These are phyloP conservation scores for Julus scandinavius DNA, from an alignment of 2,888 invertebrate genomes.

Conservation along the genomic window DNA sequence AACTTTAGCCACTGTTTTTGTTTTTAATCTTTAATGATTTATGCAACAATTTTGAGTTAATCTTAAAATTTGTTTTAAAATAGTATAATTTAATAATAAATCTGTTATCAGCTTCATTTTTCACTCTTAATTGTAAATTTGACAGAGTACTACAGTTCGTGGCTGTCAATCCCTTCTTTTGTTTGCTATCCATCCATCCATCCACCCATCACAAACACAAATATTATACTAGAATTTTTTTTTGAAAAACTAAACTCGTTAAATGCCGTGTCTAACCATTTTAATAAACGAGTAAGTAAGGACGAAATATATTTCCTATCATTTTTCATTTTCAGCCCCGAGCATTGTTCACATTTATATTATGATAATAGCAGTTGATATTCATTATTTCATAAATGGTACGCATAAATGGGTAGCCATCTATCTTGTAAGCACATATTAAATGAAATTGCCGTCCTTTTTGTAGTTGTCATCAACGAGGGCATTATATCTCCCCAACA, in stretches of 20 bases:
- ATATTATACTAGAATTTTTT: too few species aligned
- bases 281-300: background rate
- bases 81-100: too few species aligned
- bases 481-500: background rate
- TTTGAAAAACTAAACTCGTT: background rate
- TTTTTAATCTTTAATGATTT: too few species aligned
- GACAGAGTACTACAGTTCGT: too few species aligned
- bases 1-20: too few species aligned
- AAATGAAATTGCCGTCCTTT: constrained; percentile 20
- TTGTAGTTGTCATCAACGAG: background rate
- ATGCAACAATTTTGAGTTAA: too few species aligned
- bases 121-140: too few species aligned
- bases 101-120: too few species aligned
- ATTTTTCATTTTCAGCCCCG: background rate
- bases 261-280: background rate
- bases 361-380: constrained; percentile 27
- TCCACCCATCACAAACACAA: too few species aligned
- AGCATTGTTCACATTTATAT: constrained; percentile 26
- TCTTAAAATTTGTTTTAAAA: too few species aligned
- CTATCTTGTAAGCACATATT: background rate
- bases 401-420: background rate
- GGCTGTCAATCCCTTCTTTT: too few species aligned
- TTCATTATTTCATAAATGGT: constrained; percentile 20
- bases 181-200: too few species aligned
- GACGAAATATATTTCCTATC: background rate